These are phyloP conservation scores for Bacillus rossius DNA, from an alignment of 1,140 invertebrate genomes.

Conservation along the genomic window DNA sequence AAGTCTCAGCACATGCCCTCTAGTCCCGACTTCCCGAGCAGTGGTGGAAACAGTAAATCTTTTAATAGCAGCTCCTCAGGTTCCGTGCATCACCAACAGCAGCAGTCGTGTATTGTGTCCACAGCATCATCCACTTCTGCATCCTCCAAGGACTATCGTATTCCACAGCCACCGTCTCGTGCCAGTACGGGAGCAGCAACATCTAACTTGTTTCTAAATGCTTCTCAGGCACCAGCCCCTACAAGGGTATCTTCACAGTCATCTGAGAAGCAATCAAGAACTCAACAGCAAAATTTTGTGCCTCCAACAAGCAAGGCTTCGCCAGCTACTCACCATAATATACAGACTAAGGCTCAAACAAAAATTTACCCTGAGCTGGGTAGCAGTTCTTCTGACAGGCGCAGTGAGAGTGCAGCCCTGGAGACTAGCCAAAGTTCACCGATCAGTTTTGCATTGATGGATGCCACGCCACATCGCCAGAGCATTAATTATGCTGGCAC, in stretches of 20 bases:
- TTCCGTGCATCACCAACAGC: slow-evolving; percentile 43
- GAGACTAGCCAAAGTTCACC: slow-evolving; percentile 62
- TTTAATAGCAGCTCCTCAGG: slow-evolving; percentile 4
- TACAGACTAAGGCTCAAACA: slow-evolving; percentile 61
- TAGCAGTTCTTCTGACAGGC: slow-evolving; percentile 44
- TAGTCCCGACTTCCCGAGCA: slow-evolving; percentile 23
- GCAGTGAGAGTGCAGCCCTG: slow-evolving; percentile 43
- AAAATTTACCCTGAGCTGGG: slow-evolving; percentile 59
- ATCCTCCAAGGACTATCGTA: slow-evolving; percentile 54
- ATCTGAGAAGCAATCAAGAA: slow-evolving; percentile 40
- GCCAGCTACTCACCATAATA: slow-evolving; percentile 35
- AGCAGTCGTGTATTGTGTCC: slow-evolving; percentile 66
- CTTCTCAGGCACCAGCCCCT: slow-evolving; percentile 23
- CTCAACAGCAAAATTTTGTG: slow-evolving; percentile 35
- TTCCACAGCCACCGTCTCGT: slow-evolving; percentile 42
- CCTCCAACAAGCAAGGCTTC: slow-evolving; percentile 28
- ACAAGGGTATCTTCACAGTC: slow-evolving; percentile 11
- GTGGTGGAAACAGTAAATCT: slow-evolving; percentile 1
- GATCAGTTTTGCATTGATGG: slow-evolving; percentile 69
- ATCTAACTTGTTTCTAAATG: slow-evolving; percentile 36
- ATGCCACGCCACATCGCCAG: slow-evolving; percentile 36
- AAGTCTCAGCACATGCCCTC: slow-evolving; percentile 49
- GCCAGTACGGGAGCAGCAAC: slow-evolving; percentile 18
- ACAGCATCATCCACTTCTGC: slow-evolving; percentile 40
- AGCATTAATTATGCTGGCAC: slow-evolving; percentile 10